phyloP scores from a whole-genome alignment of 2,888 invertebrate species.

The Aethes cnicana region DNA sequence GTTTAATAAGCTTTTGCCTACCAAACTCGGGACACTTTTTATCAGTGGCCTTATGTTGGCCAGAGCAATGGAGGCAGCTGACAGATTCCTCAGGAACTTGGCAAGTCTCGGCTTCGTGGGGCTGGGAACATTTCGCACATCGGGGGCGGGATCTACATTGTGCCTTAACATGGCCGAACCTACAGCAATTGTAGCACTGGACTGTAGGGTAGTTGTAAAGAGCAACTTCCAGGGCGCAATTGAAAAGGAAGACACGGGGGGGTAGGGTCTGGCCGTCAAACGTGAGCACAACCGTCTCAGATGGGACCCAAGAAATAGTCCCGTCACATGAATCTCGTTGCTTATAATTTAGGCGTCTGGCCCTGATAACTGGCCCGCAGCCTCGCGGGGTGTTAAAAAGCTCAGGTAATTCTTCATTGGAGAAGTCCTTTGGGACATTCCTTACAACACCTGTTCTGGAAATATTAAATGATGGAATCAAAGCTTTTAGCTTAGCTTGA shows the following conservation, averaged over 20 bases:
- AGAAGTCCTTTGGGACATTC: background rate
- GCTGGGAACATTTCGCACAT: background rate
- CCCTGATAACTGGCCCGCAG: background rate
- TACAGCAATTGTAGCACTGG: background rate
- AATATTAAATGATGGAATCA: background rate
- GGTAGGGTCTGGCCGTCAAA: background rate
- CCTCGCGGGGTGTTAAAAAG: background rate
- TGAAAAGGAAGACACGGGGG: background rate
- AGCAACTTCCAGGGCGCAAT: background rate
- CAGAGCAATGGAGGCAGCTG: too few relatives aligned
- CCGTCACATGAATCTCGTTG: background rate
- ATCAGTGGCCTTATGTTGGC: too few relatives aligned
- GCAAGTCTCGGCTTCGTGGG: too few relatives aligned
- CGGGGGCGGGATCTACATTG: too few relatives aligned
- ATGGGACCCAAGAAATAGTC: background rate
- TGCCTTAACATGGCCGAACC: too few relatives aligned
- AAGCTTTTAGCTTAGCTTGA: background rate
- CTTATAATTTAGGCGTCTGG: background rate
- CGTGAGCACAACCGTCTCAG: background rate
- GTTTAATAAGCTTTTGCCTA: too few relatives aligned
- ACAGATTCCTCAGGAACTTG: too few relatives aligned
- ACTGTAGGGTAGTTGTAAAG: background rate
- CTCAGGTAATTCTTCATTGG: background rate
- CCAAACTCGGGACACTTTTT: too few relatives aligned
- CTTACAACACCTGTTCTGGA: background rate